Percentiles rank a stretch among this genome's conserved stretches.
phyloP scores from a whole-genome alignment of 2,113 vertebrate genomes.

The Podarcis muralis region DNA sequence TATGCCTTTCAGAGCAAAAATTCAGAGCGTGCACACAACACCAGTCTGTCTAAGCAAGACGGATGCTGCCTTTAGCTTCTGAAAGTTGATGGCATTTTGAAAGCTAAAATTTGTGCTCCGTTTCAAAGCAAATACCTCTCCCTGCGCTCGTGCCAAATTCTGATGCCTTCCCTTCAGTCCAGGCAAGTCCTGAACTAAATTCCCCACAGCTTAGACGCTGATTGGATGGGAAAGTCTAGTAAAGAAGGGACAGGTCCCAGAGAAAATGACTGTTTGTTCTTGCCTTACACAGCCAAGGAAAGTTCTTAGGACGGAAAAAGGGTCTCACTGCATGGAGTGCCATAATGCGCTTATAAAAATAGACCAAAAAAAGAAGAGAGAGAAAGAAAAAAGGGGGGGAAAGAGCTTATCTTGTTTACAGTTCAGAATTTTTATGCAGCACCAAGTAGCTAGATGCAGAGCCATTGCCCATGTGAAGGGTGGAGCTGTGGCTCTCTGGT shows the following conservation, averaged over 20 bases:
- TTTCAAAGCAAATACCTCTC: neutral
- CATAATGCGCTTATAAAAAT: conserved; percentile 68
- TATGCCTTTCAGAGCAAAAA: conserved; percentile 36
- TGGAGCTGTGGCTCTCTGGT: neutral
- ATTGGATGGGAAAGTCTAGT: conserved; percentile 66
- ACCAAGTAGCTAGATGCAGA: neutral
- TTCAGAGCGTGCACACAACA: conserved; percentile 22
- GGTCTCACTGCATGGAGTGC: conserved; percentile 59
- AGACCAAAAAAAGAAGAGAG: conserved; percentile 61
- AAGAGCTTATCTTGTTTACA: conserved; percentile 59
- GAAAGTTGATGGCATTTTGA: neutral
- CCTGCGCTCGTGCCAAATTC: neutral
- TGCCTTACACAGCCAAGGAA: conserved; percentile 74
- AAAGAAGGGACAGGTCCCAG: conserved; percentile 63
- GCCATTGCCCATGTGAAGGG: neutral
- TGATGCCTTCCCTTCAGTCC: conserved; percentile 9
- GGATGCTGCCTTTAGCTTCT: neutral
- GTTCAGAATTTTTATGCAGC: conserved; percentile 55
- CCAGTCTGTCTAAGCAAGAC: neutral
- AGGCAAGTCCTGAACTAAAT: conserved; percentile 56
- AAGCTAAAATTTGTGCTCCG: conserved; percentile 12
- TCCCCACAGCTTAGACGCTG: conserved; percentile 43
- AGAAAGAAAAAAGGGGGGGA: conserved; percentile 69
- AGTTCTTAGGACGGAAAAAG: conserved; percentile 77
- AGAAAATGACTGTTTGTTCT: conserved; percentile 74